These are phyloP conservation scores for Melitaea cinxia DNA, from an alignment of 1,140 invertebrate genomes.

Conservation along the genomic window DNA sequence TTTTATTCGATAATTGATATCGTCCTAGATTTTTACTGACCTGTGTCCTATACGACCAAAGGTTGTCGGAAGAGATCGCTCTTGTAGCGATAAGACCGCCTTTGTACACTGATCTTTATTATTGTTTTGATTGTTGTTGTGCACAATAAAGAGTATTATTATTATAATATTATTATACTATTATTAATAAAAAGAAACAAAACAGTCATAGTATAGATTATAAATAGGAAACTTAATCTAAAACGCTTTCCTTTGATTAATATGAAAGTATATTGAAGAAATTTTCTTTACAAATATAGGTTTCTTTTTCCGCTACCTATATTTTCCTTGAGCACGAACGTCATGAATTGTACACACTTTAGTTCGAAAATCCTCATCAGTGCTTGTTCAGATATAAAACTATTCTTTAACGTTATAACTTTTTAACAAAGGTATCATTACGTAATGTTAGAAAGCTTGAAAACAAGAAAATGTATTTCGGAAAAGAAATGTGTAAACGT, in stretches of 20 bases:
- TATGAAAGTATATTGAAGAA: neutral
- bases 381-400: neutral
- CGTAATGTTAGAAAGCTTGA: no score
- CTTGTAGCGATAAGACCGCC: no score
- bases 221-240: neutral
- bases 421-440: neutral
- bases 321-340: neutral
- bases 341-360: neutral
- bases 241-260: neutral
- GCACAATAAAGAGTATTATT: no score
- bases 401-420: neutral
- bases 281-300: slow-evolving; percentile 3
- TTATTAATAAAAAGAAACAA: no score
- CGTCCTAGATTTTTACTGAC: no score
- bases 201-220: neutral
- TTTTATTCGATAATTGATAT: no score
- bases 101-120: no score
- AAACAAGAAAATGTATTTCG: neutral
- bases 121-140: no score
- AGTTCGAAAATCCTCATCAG: neutral
- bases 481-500: neutral
- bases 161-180: no score
- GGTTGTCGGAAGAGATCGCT: no score
- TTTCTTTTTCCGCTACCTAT: neutral
- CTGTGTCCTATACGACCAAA: no score